Evolutionary conservation across 1,140 invertebrate species (phyloP), one percentile per base, ranked within the genome.

Genomic region (Scaptomyza graminum): DNA sequence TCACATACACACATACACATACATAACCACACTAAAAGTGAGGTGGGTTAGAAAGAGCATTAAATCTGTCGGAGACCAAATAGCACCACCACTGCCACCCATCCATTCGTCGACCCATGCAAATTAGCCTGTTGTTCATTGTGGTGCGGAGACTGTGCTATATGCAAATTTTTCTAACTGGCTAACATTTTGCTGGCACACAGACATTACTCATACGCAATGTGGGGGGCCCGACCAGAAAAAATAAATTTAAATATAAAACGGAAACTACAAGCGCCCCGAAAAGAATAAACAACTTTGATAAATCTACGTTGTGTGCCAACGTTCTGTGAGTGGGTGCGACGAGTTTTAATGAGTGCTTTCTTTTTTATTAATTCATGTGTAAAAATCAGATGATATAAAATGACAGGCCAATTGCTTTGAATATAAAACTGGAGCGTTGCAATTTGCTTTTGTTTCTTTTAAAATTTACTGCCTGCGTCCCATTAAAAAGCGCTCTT

Each of bases 301-400:
- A 67, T 22, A 16, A 25, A 16, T 5, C 11, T n/a, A n/a, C 49
- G 12, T 22, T 61, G 59, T 61, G 16, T 61, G 28, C n/a, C n/a
- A n/a, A n/a, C 18, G 12, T 28, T 25, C 13, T 50, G 55, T 41
- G 46, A 5, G 37, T 18, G 55, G 8, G 2, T 68, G 44, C 22
- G 43, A 39, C 52, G 43, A 28, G 60, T 18, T 60, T 70, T 71
- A 82, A 83, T 82, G 65, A 83, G 74, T 64, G 65, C 60, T 9
- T 7, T 34, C 0, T 68, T 79, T 78, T 77, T 64, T 79, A 79
- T 65, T 79, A 83, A 83, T 83, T 83, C 80, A 83, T 84, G 80
- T 76, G 70, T 84, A 83, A 79, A 84, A 83, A 84, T 84, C 80
- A 79, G 63, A 43, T 67, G 59, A 68, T 79, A 82, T 82, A 64